A percentile compares a stretch with the other conserved stretches of the same genome.
phyloP scores from a whole-genome alignment of 1,140 invertebrate genomes.

The Drosophila ohnishii region DNA sequence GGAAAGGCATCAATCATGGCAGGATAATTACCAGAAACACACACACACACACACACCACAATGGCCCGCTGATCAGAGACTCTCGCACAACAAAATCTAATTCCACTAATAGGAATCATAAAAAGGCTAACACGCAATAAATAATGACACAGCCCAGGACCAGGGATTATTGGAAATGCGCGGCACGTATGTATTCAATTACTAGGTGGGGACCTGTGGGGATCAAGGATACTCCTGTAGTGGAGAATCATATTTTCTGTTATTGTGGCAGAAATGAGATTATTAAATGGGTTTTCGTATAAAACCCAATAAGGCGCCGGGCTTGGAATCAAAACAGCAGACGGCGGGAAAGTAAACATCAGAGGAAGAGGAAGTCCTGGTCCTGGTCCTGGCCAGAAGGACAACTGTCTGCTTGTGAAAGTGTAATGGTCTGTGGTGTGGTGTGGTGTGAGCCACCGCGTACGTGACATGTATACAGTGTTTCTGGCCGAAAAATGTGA shows the following conservation, averaged over 20 bases:
- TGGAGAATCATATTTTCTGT: constrained; percentile 77
- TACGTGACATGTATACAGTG: constrained; percentile 77
- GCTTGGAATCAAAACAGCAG: constrained; percentile 48
- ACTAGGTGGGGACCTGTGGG: constrained; percentile 68
- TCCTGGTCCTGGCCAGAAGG: not conserved
- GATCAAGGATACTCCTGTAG: not conserved
- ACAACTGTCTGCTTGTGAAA: constrained; percentile 66
- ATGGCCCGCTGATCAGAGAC: constrained; percentile 24
- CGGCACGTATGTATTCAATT: constrained; percentile 79
- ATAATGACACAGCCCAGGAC: constrained; percentile 52
- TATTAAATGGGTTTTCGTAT: constrained; percentile 81
- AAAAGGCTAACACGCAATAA: constrained; percentile 79
- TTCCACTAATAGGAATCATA: constrained; percentile 82
- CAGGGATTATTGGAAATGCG: constrained; percentile 60
- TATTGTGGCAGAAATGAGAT: constrained; percentile 82
- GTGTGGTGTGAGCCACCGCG: constrained; percentile 40
- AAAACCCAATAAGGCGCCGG: constrained; percentile 74
- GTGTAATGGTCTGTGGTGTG: constrained; percentile 49
- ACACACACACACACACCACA: not conserved
- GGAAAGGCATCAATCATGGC: constrained; percentile 52
- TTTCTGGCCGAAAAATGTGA: constrained; percentile 18
- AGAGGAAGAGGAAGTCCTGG: not conserved
- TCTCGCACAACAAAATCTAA: constrained; percentile 55
- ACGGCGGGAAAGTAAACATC: constrained; percentile 67
- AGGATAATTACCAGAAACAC: constrained; percentile 25